A percentile compares a stretch with the other conserved stretches of the same genome.
phyloP scores from a whole-genome alignment of 2,888 invertebrate genomes.

The Aphelenchoides bicaudatus region DNA sequence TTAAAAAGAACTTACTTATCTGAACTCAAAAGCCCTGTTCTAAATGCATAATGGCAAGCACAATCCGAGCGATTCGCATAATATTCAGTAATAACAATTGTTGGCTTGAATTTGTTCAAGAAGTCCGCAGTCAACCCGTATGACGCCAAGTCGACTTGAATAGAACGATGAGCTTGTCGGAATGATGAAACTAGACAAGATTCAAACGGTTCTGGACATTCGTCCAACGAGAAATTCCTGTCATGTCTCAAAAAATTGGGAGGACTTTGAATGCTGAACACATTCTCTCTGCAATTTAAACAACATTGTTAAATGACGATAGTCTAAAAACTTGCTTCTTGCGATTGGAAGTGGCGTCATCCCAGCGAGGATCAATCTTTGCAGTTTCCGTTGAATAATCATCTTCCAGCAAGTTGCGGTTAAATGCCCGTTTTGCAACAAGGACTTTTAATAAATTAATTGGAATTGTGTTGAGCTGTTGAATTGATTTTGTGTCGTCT shows the following conservation, averaged over 20 bases:
- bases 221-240: neutral
- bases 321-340: neutral
- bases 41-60: conserved; percentile 6
- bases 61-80: conserved; percentile 16
- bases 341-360: neutral
- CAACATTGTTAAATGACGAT: neutral
- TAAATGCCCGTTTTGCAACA: conserved; percentile 8
- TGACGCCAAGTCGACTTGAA: neutral
- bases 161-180: neutral
- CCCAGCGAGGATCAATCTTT: conserved; percentile 13
- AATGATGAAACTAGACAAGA: conserved; percentile 16
- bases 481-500: neutral
- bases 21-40: neutral
- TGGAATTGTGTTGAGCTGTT: conserved; percentile 1
- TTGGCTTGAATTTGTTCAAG: conserved; percentile 13
- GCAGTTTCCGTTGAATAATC: neutral
- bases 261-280: conserved; percentile 8
- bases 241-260: neutral
- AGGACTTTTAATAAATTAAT: neutral
- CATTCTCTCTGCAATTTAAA: neutral
- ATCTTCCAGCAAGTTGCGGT: conserved; percentile 12
- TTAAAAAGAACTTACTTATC: neutral
- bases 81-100: conserved; percentile 11
- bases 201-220: conserved; percentile 2
- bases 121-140: neutral